phyloP scores from a whole-genome alignment of 2,113 vertebrate species.

The Macaca nemestrina region DNA sequence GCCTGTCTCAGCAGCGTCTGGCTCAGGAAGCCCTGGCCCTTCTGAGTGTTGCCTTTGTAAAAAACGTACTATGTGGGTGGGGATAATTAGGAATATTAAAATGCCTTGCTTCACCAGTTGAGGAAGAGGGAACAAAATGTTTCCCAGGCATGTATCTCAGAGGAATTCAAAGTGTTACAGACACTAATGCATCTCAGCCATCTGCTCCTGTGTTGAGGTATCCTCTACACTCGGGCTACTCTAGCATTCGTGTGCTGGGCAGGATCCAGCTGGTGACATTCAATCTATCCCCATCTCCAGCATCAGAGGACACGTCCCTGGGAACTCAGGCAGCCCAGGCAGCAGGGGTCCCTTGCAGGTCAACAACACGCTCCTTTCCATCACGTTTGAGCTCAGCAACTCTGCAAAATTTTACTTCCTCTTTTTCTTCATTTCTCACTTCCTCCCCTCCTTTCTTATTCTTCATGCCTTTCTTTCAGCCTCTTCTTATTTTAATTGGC shows the following conservation, averaged over 20 bases:
- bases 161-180: not conserved
- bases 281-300: not conserved
- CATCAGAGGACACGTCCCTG: not conserved
- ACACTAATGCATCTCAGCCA: not conserved
- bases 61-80: not conserved
- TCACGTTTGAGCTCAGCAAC: not conserved
- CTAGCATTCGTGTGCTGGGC: not conserved
- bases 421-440: not conserved
- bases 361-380: not conserved
- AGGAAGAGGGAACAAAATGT: constrained; percentile 18
- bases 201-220: not conserved
- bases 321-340: not conserved
- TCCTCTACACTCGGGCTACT: not conserved
- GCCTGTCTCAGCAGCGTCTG: not conserved
- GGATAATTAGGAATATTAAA: constrained; percentile 19
- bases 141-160: not conserved
- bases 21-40: not conserved
- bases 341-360: not conserved
- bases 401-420: not conserved
- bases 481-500: not conserved
- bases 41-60: not conserved
- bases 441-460: not conserved
- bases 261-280: not conserved
- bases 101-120: constrained; percentile 30
- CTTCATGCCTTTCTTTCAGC: not conserved